phyloP scores from a whole-genome alignment of 2,888 invertebrate species.

The Gibbula magus region DNA sequence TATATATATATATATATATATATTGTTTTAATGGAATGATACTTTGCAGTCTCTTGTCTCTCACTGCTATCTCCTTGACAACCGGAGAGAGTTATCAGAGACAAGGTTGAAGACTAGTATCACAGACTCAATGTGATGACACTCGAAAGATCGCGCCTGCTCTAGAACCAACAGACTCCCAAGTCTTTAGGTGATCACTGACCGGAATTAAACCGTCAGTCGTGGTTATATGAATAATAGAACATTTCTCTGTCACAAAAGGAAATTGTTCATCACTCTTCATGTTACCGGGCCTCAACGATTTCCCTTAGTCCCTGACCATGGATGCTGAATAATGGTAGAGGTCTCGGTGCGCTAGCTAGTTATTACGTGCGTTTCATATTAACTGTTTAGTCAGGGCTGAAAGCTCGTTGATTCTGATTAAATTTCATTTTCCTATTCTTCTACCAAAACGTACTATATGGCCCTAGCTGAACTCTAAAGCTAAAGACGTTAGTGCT shows the following conservation, averaged over 20 bases:
- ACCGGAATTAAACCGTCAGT: not conserved
- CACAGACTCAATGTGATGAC: too few relatives aligned
- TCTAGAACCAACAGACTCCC: not conserved
- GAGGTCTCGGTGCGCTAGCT: not conserved
- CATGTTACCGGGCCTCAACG: not conserved
- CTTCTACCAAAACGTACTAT: too few relatives aligned
- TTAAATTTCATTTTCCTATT: conserved; percentile 1
- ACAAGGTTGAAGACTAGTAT: too few relatives aligned
- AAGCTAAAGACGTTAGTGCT: too few relatives aligned
- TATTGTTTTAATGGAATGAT: too few relatives aligned
- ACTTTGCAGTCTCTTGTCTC: too few relatives aligned
- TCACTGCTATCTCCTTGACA: too few relatives aligned
- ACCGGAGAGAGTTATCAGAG: too few relatives aligned
- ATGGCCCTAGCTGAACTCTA: too few relatives aligned
- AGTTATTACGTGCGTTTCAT: not conserved
- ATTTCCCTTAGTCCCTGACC: not conserved
- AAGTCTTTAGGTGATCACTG: not conserved
- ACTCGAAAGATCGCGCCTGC: too few relatives aligned
- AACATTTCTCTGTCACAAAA: not conserved
- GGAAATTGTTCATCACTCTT: not conserved
- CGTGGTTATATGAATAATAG: not conserved
- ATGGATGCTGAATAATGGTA: not conserved
- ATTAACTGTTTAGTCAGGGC: not conserved
- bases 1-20: too few relatives aligned
- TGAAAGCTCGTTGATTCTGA: not conserved